Evolutionary conservation across 30 jellyfish, hydroid and myxozoan species (phyloP), one percentile per base, ranked within the genome.

Genomic region (Cassiopea xamachana): DNA sequence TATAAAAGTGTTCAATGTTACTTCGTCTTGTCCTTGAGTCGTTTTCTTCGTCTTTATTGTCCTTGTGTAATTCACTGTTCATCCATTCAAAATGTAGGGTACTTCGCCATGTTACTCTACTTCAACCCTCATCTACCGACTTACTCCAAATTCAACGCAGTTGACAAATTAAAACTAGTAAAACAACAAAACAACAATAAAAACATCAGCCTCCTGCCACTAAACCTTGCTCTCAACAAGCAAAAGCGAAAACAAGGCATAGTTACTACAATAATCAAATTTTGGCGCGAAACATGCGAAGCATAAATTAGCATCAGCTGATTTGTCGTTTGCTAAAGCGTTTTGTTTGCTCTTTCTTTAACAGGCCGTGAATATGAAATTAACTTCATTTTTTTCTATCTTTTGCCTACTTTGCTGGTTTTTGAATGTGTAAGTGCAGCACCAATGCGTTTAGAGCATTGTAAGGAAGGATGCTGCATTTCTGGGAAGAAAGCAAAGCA

Each of bases 381-480:
- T 7, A 17, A 69, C 12, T 69, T n/a, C 0, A 69, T 69, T n/a
- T 69, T 69, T 69, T 43, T 16, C 12, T 69, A 8, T 7, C n/a
- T 69, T 8, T 43, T 69, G 12, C n/a, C n/a, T 7, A 7, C n/a
- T 7, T 8, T 69, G 7, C 27, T 1, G 80, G 17, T 71, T 71
- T 71, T 71, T 19, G 48, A 71, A 71, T 71, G 80, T 19, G 80
- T 19, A 48, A 48, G 80, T 71, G 48, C 80, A 71, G 49, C 48
- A 71, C 80, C 80, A 14, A 71, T 1, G 46, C 80, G 49, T 48
- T 71, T 71, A 48, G 81, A 15, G 46, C 81, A 8, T 14, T 14
- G 81, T 71, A 71, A 71, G 46, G 81, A 71, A 71, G 81, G 81
- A 71, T 71, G 81, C 8, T 1, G 81, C 7, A 71, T 71, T 71